A percentile compares a stretch with the other conserved stretches of the same genome.
phyloP scores from a whole-genome alignment of 53 echinoderm and acorn worm species.

The Glandiceps talaboti region DNA sequence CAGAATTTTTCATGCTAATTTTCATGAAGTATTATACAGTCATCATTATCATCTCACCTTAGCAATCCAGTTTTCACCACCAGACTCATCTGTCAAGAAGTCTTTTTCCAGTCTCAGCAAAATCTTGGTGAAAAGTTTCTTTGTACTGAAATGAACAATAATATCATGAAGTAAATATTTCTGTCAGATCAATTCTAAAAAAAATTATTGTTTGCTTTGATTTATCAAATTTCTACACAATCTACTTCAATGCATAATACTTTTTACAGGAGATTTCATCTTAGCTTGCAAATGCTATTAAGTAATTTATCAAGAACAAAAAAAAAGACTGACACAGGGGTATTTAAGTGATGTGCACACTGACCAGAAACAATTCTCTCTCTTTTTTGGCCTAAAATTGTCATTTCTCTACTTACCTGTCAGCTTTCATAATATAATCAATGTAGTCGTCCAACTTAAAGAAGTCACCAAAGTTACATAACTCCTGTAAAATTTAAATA shows the following conservation, averaged over 20 bases:
- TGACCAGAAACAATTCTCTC: too few species aligned
- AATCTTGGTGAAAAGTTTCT: slow-evolving; percentile 46
- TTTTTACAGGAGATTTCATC: not conserved
- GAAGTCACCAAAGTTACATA: slow-evolving; percentile 74
- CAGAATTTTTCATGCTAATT: too few species aligned
- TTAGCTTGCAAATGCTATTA: not conserved
- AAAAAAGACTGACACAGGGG: too few species aligned
- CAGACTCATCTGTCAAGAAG: slow-evolving; percentile 38
- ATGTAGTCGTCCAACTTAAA: slow-evolving; percentile 72
- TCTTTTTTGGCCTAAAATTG: too few species aligned
- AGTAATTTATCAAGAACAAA: too few species aligned
- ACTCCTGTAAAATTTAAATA: slow-evolving; percentile 43
- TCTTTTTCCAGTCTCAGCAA: slow-evolving; percentile 66
- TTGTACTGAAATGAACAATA: slow-evolving; percentile 17
- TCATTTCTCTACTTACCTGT: slow-evolving; percentile 23
- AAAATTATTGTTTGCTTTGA: too few species aligned
- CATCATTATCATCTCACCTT: too few species aligned
- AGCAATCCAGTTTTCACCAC: not conserved
- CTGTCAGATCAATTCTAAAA: too few species aligned
- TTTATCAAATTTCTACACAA: too few species aligned
- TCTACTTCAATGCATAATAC: not conserved
- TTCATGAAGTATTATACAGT: too few species aligned
- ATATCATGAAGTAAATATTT: too few species aligned
- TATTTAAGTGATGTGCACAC: too few species aligned
- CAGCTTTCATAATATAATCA: slow-evolving; percentile 34